A percentile compares a stretch with the other conserved stretches of the same genome.
Evolutionary conservation across 2,797 vertebrate species (phyloP).

Genomic region (Diplodus sargus): DNA sequence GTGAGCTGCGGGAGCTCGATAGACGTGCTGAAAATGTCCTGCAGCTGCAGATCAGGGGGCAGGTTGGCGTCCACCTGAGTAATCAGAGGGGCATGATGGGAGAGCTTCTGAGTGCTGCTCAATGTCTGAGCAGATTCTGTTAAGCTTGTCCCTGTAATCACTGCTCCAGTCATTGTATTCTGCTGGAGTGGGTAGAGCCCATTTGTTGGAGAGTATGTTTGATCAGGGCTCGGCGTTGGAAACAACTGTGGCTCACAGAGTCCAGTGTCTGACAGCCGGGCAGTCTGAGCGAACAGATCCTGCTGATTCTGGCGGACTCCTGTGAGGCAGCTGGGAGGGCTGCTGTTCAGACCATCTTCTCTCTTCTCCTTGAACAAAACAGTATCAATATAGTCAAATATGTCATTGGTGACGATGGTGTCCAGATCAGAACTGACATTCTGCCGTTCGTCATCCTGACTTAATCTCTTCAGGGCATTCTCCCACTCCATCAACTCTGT

Average conservation of each 20-base stretch:
- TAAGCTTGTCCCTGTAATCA: constrained; percentile 8
- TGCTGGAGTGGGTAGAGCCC: constrained; percentile 39
- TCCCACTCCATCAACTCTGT: constrained; percentile 81
- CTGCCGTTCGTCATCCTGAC: constrained; percentile 48
- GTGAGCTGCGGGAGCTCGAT: constrained; percentile 67
- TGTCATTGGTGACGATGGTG: constrained; percentile 71
- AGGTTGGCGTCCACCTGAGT: neutral
- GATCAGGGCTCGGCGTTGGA: neutral
- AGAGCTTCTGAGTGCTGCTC: constrained; percentile 61
- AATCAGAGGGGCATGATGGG: constrained; percentile 47
- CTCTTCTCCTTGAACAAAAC: constrained; percentile 74
- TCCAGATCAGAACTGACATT: constrained; percentile 61
- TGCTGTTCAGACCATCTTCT: constrained; percentile 13
- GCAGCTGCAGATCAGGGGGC: constrained; percentile 69
- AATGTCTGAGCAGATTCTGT: constrained; percentile 22
- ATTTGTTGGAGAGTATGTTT: constrained; percentile 25
- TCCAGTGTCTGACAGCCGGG: constrained; percentile 1
- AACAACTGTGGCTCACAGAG: constrained; percentile 49
- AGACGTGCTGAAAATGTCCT: constrained; percentile 68
- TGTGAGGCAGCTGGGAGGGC: constrained; percentile 32
- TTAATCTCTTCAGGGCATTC: constrained; percentile 75
- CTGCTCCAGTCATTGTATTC: neutral
- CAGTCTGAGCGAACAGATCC: neutral
- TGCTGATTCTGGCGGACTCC: constrained; percentile 3
- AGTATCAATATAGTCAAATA: constrained; percentile 78